Evolutionary conservation across 2,113 vertebrate genomes (phyloP).

Genomic region (Pipa parva): DNA sequence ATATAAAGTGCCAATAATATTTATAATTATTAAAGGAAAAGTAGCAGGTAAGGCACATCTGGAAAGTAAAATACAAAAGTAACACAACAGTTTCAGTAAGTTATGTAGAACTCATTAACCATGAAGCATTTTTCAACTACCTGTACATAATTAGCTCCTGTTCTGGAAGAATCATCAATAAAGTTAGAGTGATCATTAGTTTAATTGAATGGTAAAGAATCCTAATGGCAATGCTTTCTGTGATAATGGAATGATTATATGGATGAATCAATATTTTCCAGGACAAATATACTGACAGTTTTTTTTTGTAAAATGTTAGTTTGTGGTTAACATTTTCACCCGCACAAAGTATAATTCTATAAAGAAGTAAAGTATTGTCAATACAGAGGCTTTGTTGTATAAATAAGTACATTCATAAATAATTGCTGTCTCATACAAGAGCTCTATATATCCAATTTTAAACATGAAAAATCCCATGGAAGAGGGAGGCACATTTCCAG

Average conservation of each 20-base stretch:
- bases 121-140: constrained; percentile 3
- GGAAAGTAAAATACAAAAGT: neutral
- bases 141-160: constrained; percentile 27
- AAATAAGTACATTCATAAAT: too few species aligned
- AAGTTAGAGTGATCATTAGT: constrained; percentile 19
- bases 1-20: too few species aligned
- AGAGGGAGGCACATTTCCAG: too few species aligned
- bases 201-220: constrained; percentile 40
- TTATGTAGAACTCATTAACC: constrained; percentile 11
- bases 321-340: constrained; percentile 17
- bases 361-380: too few species aligned
- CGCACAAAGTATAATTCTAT: too few species aligned
- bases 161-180: constrained; percentile 15
- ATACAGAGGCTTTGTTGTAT: too few species aligned
- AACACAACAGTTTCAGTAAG: neutral
- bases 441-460: too few species aligned
- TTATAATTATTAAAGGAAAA: too few species aligned
- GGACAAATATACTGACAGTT: constrained; percentile 17
- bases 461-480: too few species aligned
- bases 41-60: too few species aligned
- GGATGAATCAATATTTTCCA: constrained; percentile 29
- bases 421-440: too few species aligned
- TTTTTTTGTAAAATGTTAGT: constrained; percentile 11
- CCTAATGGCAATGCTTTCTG: constrained; percentile 22
- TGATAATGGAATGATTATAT: constrained; percentile 43